Base-by-base conservation (phyloP, 1,140 invertebrate species). In the Ceratosolen solmsi region DNA sequence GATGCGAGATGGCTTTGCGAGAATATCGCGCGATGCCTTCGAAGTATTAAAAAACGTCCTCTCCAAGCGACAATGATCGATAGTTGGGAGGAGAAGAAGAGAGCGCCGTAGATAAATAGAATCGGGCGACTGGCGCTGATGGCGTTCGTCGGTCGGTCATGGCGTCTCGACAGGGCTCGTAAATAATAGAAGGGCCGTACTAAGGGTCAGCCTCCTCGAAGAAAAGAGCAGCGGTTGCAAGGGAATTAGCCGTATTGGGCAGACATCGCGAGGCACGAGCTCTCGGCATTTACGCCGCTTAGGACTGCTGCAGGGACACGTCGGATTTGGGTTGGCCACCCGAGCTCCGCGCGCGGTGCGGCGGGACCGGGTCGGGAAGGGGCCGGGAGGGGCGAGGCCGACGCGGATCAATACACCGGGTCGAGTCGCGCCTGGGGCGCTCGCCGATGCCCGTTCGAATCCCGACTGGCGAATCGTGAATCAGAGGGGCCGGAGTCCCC, bases 391-490 rank as follows among this genome's bases (percentile, higher is more conserved):
- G 46, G 20, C 46, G 46, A 88, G 84, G 85, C 77, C 82, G 84
- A 84, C 89, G 89, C 89, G 89, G 90, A 92, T 91, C 90, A 91
- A 91, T 91, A 91, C n/a, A n/a, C 90, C 88, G 83, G 85, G 87
- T 85, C 85, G 80, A 85, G 90, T 88, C 86, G 87, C 88, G 89
- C 87, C 88, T 87, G 85, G 83, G 86, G 84, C 84, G 86, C 84
- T 80, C 85, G 25, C 36, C 68, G 22, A 41, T 56, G 15, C 80
- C 79, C 30, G 51, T 54, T 56, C 72, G 49, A 58, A 54, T 33
- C 72, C 25, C 65, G 65, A 41, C 65, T 63, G 30, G 65, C 36
- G 65, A 41, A 11, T 56, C 15, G 54, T 22, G 15, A 56, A 58
- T 74, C 49, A 36, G 20, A 17, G 60, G 13, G 46, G 38, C 22